A percentile compares a stretch with the other conserved stretches of the same genome.
phyloP scores from a whole-genome alignment of 2,797 vertebrate species.

The Triplophysa yarkandensis region DNA sequence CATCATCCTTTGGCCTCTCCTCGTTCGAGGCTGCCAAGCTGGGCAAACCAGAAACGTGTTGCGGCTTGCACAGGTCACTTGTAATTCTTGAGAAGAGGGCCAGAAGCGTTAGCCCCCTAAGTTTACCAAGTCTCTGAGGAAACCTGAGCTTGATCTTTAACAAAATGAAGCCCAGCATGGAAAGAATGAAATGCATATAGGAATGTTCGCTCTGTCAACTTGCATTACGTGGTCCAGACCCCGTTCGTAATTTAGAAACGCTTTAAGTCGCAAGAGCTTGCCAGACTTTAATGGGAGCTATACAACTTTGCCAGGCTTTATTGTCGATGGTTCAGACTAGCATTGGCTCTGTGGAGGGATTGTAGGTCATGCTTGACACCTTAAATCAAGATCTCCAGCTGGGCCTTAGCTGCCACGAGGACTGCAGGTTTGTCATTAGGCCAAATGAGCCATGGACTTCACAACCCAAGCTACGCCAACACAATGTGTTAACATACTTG shows the following conservation, averaged over 20 bases:
- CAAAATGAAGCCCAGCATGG: constrained; percentile 2
- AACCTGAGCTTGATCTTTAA: not conserved
- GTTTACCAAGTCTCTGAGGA: not conserved
- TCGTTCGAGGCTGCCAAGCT: not conserved
- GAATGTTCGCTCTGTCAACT: not conserved
- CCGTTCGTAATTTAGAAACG: not conserved
- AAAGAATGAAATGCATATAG: not conserved
- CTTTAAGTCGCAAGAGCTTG: not conserved
- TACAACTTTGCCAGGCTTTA: not conserved
- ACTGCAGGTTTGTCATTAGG: constrained; percentile 33
- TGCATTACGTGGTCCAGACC: not conserved
- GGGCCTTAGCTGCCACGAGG: constrained; percentile 1
- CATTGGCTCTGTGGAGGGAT: not conserved
- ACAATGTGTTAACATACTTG: constrained; percentile 39
- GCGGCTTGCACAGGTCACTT: constrained; percentile 13
- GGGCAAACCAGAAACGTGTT: not conserved
- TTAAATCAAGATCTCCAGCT: constrained; percentile 9
- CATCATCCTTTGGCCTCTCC: constrained; percentile 15
- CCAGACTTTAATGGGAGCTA: not conserved
- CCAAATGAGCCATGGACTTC: constrained; percentile 40
- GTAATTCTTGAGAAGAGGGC: not conserved
- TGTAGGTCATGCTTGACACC: constrained; percentile 3
- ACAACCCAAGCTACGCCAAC: constrained; percentile 28
- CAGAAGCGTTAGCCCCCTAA: not conserved
- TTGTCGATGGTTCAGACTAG: not conserved